phyloP scores from a whole-genome alignment of 2,797 vertebrate species.

The Fistularia tabacaria region DNA sequence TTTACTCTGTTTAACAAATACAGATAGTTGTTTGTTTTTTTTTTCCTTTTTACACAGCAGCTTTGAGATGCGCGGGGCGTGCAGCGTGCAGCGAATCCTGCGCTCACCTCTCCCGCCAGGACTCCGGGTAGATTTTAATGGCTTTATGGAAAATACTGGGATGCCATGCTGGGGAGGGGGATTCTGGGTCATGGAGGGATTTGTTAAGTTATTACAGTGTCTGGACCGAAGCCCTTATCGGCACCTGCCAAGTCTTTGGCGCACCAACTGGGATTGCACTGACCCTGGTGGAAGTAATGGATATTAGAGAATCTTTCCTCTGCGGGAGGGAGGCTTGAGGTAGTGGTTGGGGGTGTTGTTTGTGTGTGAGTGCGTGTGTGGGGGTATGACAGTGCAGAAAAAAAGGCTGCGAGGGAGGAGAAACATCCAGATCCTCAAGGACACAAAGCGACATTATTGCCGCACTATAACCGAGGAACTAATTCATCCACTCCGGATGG shows the following conservation, averaged over 20 bases:
- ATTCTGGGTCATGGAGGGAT: slow-evolving; percentile 79
- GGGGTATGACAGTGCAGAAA: slow-evolving; percentile 60
- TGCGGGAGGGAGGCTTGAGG: slow-evolving; percentile 49
- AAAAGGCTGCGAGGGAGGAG: slow-evolving; percentile 51
- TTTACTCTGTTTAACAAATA: neutral
- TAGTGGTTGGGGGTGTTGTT: slow-evolving; percentile 39
- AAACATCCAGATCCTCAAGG: slow-evolving; percentile 67
- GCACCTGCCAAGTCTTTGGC: slow-evolving; percentile 77
- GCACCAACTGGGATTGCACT: slow-evolving; percentile 74
- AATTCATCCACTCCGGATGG: slow-evolving; percentile 9
- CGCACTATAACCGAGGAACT: slow-evolving; percentile 26
- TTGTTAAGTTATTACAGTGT: slow-evolving; percentile 82
- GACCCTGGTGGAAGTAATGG: slow-evolving; percentile 82
- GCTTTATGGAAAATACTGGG: slow-evolving; percentile 74
- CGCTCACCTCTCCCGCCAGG: slow-evolving; percentile 50
- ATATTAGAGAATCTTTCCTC: slow-evolving; percentile 79
- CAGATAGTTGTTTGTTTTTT: slow-evolving; percentile 2
- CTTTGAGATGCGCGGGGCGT: slow-evolving; percentile 39
- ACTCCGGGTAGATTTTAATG: slow-evolving; percentile 73
- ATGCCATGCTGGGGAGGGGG: slow-evolving; percentile 68
- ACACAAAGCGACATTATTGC: slow-evolving; percentile 46
- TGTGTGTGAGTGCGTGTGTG: neutral
- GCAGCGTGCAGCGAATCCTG: slow-evolving; percentile 39
- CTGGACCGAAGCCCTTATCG: slow-evolving; percentile 78
- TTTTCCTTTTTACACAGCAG: slow-evolving; percentile 47